Evolutionary conservation across 2,797 vertebrate genomes (phyloP).

Genomic region (Poliocrania exsul): DNA sequence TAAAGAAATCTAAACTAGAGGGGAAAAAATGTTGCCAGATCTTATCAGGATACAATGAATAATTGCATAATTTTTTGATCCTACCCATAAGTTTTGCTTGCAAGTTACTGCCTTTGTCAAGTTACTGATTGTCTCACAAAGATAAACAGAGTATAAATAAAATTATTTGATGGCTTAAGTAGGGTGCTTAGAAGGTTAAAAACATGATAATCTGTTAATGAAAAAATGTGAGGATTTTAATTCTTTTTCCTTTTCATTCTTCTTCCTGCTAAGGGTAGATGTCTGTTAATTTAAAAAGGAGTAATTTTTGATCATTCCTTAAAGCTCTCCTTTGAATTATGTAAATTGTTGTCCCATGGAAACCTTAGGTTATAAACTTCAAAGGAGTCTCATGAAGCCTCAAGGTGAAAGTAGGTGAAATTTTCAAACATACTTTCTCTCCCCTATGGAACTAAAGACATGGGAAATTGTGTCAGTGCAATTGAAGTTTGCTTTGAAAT

Average conservation of each 20-base stretch:
- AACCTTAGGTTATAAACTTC: constrained; percentile 41
- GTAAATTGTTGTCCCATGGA: background rate
- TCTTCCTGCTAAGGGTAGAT: background rate
- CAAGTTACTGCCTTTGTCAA: constrained; percentile 54
- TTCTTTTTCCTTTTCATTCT: background rate
- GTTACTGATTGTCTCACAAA: constrained; percentile 58
- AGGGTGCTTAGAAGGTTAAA: background rate
- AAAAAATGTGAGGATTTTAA: background rate
- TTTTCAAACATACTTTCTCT: background rate
- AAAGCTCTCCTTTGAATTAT: constrained; percentile 15
- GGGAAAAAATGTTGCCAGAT: constrained; percentile 52
- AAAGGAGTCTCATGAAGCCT: constrained; percentile 24
- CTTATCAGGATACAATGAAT: constrained; percentile 68
- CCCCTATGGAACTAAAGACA: background rate
- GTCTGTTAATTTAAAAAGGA: background rate
- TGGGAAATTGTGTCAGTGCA: constrained; percentile 23
- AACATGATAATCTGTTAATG: background rate
- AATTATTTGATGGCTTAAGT: background rate
- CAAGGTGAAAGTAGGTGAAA: background rate
- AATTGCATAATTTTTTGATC: constrained; percentile 59
- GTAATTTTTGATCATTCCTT: background rate
- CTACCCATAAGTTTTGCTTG: constrained; percentile 67
- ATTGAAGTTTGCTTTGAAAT: constrained; percentile 47
- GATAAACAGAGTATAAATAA: constrained; percentile 36
- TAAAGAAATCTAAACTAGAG: constrained; percentile 67